Conservation (phyloP, 2,797 vertebrate species). For the Hirundo rustica region DNA sequence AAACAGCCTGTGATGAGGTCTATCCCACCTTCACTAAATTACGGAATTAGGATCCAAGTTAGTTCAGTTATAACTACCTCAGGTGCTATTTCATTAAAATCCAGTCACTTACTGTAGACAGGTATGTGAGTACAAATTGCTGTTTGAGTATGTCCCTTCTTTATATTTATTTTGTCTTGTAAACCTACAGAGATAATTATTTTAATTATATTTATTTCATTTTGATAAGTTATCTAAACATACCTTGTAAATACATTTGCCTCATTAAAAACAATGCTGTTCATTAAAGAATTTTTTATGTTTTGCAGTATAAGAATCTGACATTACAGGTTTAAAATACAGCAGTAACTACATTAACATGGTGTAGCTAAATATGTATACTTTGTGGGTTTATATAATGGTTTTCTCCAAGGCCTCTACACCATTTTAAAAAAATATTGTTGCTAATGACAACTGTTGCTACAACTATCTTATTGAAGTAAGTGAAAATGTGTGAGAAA, state of each 20-base stretch:
- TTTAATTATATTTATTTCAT: neutral
- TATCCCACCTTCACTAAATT: neutral
- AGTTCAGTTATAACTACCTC: neutral
- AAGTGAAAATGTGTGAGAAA: neutral
- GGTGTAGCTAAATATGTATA: neutral
- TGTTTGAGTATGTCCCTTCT: neutral
- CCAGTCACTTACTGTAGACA: neutral
- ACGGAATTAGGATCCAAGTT: neutral
- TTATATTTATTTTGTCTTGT: neutral
- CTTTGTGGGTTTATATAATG: neutral
- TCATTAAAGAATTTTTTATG: neutral
- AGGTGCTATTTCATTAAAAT: neutral
- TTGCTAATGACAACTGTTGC: neutral
- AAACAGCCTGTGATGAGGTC: fast-evolving
- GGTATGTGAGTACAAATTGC: fast-evolving
- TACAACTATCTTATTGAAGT: neutral
- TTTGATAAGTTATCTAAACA: neutral
- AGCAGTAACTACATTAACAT: neutral
- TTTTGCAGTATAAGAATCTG: neutral
- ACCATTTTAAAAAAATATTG: neutral
- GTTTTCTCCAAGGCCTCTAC: neutral
- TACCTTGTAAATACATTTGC: neutral
- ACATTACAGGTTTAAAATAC: neutral
- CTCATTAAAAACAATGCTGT: neutral
- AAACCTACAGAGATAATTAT: neutral